These are phyloP conservation scores for Sussaba pulchella DNA, from an alignment of 2,888 invertebrate genomes.

Conservation along the genomic window DNA sequence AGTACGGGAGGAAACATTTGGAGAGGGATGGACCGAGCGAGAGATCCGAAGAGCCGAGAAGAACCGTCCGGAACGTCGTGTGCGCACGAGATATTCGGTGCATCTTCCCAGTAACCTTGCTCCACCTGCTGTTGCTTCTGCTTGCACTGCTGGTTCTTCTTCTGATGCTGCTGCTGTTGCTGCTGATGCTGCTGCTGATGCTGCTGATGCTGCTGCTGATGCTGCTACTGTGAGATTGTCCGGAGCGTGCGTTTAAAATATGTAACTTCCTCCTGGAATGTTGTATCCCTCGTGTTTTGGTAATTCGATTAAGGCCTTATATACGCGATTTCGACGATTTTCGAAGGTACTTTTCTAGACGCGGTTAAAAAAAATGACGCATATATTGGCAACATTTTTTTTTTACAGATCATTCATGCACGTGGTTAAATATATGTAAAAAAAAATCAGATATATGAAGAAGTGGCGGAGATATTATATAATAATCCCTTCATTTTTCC, in stretches of 20 bases:
- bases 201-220: constrained; percentile 20
- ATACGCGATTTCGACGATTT: too few relatives aligned
- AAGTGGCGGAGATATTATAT: too few relatives aligned
- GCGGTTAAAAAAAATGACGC: too few relatives aligned
- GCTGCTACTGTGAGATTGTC: constrained; percentile 4
- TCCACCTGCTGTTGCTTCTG: constrained; percentile 62
- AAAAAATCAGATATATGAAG: too few relatives aligned
- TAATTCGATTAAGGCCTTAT: constrained; percentile 37
- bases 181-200: constrained; percentile 23
- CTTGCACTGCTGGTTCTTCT: too few relatives aligned
- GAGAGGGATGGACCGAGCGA: constrained; percentile 36
- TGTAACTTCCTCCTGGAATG: constrained; percentile 28
- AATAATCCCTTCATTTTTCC: not conserved
- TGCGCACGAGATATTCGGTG: constrained; percentile 66
- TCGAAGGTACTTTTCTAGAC: too few relatives aligned
- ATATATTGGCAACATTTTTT: too few relatives aligned
- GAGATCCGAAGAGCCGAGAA: constrained; percentile 43
- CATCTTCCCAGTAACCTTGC: constrained; percentile 73
- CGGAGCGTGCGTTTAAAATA: constrained; percentile 53
- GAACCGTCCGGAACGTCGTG: constrained; percentile 38
- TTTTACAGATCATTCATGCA: too few relatives aligned
- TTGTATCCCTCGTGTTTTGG: not conserved
- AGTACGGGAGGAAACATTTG: constrained; percentile 72
- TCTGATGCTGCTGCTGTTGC: constrained; percentile 20
- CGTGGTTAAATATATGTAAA: too few relatives aligned